phyloP scores from a whole-genome alignment of 2,888 invertebrate species.

The Meteorus colon region DNA sequence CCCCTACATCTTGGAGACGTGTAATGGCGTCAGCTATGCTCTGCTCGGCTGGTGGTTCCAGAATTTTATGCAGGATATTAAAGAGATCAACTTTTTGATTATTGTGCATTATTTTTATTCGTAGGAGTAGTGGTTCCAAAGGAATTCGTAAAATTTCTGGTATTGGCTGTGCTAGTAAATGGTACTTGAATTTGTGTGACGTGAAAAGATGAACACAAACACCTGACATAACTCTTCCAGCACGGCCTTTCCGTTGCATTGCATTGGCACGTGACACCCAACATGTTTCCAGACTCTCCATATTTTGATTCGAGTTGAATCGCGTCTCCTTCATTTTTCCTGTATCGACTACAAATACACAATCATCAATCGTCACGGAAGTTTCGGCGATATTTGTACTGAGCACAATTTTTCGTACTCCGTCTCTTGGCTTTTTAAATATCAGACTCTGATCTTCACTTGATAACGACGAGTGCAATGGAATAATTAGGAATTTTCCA shows the following conservation, averaged over 20 bases:
- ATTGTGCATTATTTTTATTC: constrained; percentile 81
- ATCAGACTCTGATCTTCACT: constrained; percentile 89
- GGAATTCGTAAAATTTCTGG: constrained; percentile 94
- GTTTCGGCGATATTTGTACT: constrained; percentile 96
- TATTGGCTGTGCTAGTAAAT: constrained; percentile 83
- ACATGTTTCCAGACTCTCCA: constrained; percentile 89
- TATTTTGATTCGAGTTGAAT: constrained; percentile 87
- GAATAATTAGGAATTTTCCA: constrained; percentile 83
- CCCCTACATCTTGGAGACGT: constrained; percentile 85
- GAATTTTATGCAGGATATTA: constrained; percentile 78
- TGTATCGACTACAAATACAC: constrained; percentile 93
- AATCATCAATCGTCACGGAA: constrained; percentile 96
- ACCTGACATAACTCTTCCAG: constrained; percentile 92
- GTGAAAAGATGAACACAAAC: constrained; percentile 92
- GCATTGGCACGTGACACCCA: constrained; percentile 96
- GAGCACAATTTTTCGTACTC: constrained; percentile 89
- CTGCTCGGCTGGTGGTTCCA: constrained; percentile 83
- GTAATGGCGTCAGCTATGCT: constrained; percentile 82
- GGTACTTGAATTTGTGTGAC: constrained; percentile 79
- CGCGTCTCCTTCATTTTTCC: constrained; percentile 93
- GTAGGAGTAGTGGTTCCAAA: constrained; percentile 85
- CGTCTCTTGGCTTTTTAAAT: constrained; percentile 80
- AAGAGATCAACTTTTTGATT: constrained; percentile 72
- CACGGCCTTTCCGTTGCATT: constrained; percentile 90
- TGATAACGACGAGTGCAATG: constrained; percentile 88